Evolutionary conservation across 2,113 vertebrate species (phyloP).

Genomic region (Vulpes vulpes): DNA sequence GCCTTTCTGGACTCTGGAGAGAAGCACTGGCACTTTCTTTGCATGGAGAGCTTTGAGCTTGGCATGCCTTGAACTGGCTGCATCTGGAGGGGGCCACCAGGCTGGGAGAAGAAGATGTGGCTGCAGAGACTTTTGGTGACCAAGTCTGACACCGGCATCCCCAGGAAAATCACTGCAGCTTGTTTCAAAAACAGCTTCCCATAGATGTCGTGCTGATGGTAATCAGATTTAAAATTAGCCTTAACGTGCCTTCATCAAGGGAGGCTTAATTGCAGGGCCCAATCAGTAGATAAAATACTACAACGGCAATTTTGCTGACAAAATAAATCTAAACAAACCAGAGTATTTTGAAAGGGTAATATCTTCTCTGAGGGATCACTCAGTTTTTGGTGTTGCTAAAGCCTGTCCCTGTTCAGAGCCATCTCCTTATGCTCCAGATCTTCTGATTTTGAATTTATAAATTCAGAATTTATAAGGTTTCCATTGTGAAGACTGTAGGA

Average conservation of each 20-base stretch:
- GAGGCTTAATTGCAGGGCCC: conserved; percentile 80
- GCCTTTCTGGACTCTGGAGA: not conserved
- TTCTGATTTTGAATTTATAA: not conserved
- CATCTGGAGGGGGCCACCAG: not conserved
- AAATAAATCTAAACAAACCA: conserved; percentile 79
- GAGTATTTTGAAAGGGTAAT: conserved; percentile 5
- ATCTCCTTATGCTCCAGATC: not conserved
- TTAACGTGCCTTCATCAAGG: conserved; percentile 78
- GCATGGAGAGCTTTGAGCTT: not conserved
- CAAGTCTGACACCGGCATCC: not conserved
- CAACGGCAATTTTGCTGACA: conserved; percentile 74
- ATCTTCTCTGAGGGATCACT: not conserved
- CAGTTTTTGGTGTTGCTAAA: not conserved
- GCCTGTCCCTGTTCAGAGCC: not conserved
- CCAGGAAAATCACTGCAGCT: conserved; percentile 23
- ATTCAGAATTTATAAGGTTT: not conserved
- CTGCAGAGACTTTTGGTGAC: not conserved
- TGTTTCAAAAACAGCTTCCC: conserved; percentile 74
- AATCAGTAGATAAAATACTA: conserved; percentile 81
- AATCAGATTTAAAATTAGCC: conserved; percentile 85
- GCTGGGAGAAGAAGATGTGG: not conserved
- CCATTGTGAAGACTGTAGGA: not conserved
- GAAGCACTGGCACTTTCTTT: not conserved
- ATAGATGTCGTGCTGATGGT: conserved; percentile 69
- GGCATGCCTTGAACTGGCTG: not conserved